Base-by-base conservation (phyloP, 2,113 vertebrate genomes). In the Leptobrachium leishanense region DNA sequence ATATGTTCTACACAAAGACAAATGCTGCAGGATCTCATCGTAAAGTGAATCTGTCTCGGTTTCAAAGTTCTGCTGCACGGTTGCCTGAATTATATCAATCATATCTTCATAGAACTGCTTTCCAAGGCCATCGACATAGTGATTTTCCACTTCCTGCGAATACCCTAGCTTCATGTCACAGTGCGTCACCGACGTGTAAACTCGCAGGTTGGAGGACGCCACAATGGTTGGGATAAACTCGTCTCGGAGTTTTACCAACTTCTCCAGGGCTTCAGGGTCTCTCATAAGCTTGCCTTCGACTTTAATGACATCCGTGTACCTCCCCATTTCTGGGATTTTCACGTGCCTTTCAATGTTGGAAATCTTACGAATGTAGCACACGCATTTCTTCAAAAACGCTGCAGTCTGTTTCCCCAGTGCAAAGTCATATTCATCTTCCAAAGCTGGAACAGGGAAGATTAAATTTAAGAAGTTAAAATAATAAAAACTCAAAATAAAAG, bases 101-200 rank as follows among this genome's bases (percentile, higher is more conserved):
- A 99, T 98, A 86, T 99, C 98, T 86, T 99, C 98, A 68, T 99
- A 99, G 92, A 99, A 98, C 83, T 99, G 98, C 85, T 99, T 99
- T 9, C 98, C 96, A 43, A 99, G 94, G 3, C 98, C 98, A 84
- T 99, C 98, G 1, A 99, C 98, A 66, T 99, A 99, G 80, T 99
- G 95, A 74, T 93, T 98, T 87, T 99, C 98, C 79, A 99, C 96
- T 77, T 98, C 96, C 63, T 95, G 95, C 63, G 98, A 98, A 85
- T 99, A 99, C 72, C 98, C 98, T 20, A 96, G 79, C 84, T 99
- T 99, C 96, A 99, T 99, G 90, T 99, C 97, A 81, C 98, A 99
- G 88, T 99, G 97, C 7, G 98, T 99, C 85, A 99, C 95, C 0
- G 98, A 99, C 0, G 98, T 98, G 81, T 99, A 99, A 12, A 99